Evolutionary conservation across 2,113 vertebrate genomes (phyloP).

Genomic region (Murina feae): DNA sequence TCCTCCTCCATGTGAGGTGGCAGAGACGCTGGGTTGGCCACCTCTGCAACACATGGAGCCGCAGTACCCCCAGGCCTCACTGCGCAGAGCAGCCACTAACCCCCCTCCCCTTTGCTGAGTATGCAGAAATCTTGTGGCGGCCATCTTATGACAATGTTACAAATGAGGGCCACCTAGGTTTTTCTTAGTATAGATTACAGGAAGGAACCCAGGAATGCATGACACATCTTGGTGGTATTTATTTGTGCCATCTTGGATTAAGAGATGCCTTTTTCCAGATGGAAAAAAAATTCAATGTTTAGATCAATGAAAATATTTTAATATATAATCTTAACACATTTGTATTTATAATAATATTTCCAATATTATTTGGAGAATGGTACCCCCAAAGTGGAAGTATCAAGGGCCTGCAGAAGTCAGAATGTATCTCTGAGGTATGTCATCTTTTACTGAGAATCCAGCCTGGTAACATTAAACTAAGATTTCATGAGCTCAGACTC

Average conservation of each 20-base stretch:
- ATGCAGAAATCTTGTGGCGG: too few relatives aligned
- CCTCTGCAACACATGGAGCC: too few relatives aligned
- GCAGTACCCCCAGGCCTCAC: too few relatives aligned
- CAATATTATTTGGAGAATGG: neutral
- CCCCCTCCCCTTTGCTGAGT: too few relatives aligned
- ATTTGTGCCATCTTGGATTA: neutral
- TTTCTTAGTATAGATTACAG: neutral
- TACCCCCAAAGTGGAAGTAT: neutral
- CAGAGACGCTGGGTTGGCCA: too few relatives aligned
- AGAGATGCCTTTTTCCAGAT: neutral
- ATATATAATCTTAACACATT: neutral
- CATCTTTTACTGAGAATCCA: neutral
- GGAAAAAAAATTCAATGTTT: neutral
- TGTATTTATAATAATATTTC: neutral
- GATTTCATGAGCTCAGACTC: neutral
- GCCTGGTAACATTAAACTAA: neutral
- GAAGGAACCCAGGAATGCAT: neutral
- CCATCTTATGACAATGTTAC: too few relatives aligned
- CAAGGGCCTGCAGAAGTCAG: neutral
- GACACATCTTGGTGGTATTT: neutral
- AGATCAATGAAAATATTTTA: neutral
- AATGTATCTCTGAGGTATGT: neutral
- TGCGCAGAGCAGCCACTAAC: too few relatives aligned
- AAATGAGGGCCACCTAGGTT: too few relatives aligned
- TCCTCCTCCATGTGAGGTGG: too few relatives aligned